A percentile compares a stretch with the other conserved stretches of the same genome.
Conservation (phyloP, 2,113 vertebrate genomes). For the Hystrix cristata region DNA sequence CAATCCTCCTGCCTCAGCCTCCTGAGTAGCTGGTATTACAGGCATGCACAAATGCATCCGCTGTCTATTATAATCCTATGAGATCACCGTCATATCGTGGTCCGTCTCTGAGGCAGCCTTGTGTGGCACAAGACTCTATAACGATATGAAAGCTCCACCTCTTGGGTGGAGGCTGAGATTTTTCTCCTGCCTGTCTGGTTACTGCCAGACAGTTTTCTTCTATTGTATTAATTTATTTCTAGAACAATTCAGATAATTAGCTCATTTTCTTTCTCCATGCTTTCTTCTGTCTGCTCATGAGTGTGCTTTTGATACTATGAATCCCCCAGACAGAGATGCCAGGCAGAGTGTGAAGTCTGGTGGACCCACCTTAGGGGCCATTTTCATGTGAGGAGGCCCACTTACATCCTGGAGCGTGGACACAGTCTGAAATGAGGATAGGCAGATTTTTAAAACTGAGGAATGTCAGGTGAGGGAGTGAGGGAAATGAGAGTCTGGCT, state of each 20-base stretch:
- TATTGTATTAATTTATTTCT: constrained; percentile 20
- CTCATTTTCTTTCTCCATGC: not conserved
- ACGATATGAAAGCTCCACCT: not conserved
- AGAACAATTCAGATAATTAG: not conserved
- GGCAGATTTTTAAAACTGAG: constrained; percentile 20
- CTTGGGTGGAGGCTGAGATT: not conserved
- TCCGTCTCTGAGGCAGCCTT: not conserved
- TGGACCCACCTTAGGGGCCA: not conserved
- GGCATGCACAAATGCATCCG: not conserved
- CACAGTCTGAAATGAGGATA: not conserved
- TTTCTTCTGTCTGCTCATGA: not conserved
- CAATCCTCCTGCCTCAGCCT: not conserved
- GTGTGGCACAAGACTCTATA: not conserved
- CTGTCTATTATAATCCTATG: not conserved
- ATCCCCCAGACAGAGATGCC: not conserved
- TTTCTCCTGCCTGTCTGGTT: not conserved
- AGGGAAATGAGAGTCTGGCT: not conserved
- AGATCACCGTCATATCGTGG: not conserved
- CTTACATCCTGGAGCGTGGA: not conserved
- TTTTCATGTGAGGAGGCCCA: not conserved
- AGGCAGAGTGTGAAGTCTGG: not conserved
- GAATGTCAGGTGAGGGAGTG: not conserved
- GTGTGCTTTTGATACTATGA: not conserved
- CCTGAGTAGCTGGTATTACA: not conserved
- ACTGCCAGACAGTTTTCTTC: not conserved